Evolutionary conservation across 2,797 vertebrate species (phyloP).

Genomic region (Allochrocebus solatus): DNA sequence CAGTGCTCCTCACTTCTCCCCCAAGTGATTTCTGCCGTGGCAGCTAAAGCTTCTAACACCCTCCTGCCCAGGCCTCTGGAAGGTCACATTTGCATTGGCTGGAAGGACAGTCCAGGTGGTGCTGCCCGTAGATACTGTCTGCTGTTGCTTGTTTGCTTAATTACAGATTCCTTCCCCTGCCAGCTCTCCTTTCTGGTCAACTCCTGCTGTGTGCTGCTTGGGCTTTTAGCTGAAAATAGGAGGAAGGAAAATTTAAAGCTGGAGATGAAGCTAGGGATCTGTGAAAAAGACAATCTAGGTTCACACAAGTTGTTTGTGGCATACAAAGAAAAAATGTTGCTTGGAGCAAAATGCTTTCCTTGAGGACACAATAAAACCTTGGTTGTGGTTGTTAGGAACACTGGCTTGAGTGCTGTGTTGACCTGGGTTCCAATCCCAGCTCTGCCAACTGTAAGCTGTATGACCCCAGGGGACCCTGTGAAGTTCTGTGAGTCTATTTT

Average conservation of each 20-base stretch:
- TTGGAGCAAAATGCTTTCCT: neutral
- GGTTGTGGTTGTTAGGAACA: neutral
- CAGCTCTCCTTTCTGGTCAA: slow-evolving; percentile 35
- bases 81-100: slow-evolving; percentile 78
- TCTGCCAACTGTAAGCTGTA: neutral
- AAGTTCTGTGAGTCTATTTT: neutral
- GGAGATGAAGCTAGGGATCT: neutral
- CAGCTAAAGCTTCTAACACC: slow-evolving; percentile 44
- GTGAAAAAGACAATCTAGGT: neutral
- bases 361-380: neutral
- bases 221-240: slow-evolving; percentile 1
- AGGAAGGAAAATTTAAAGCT: neutral
- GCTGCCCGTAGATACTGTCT: slow-evolving; percentile 33
- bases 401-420: neutral
- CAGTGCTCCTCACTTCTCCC: neutral
- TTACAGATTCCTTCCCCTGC: slow-evolving; percentile 61
- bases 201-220: slow-evolving; percentile 53
- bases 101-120: slow-evolving; percentile 56
- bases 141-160: slow-evolving; percentile 53
- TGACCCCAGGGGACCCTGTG: neutral
- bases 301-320: neutral
- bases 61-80: slow-evolving; percentile 17
- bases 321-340: neutral
- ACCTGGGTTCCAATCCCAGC: neutral
- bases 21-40: slow-evolving; percentile 32